phyloP scores from a whole-genome alignment of 2,797 vertebrate species.

The Sandelia bainsii region DNA sequence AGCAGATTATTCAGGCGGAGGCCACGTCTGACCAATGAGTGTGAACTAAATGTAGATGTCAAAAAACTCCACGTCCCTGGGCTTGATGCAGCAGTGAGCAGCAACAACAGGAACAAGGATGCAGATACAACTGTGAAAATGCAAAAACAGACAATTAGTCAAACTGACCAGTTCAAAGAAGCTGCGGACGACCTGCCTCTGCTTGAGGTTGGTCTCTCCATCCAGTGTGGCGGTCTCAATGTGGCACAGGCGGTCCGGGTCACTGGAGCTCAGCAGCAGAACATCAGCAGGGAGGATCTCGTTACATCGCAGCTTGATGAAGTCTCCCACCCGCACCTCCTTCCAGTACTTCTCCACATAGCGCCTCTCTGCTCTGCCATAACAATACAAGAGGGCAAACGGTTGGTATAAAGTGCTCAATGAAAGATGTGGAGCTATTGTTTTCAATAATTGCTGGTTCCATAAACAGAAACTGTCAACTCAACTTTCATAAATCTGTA shows the following conservation, averaged over 20 bases:
- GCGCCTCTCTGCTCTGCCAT: constrained; percentile 86
- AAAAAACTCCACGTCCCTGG: too few species aligned
- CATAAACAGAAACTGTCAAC: constrained; percentile 33
- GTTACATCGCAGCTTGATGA: constrained; percentile 93
- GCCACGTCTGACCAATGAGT: not conserved
- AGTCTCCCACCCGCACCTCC: constrained; percentile 93
- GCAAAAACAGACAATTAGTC: not conserved
- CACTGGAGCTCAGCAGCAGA: constrained; percentile 93
- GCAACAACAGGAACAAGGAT: too few species aligned
- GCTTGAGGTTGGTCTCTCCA: constrained; percentile 97
- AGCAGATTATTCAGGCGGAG: not conserved
- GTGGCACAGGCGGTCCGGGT: constrained; percentile 95
- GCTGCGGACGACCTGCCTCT: constrained; percentile 93
- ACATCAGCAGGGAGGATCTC: constrained; percentile 96
- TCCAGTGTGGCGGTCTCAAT: constrained; percentile 98
- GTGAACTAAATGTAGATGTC: not conserved
- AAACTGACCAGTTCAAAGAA: constrained; percentile 93
- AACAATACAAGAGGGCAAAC: constrained; percentile 23
- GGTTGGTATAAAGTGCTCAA: not conserved
- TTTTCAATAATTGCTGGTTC: constrained; percentile 43
- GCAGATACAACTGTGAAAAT: too few species aligned
- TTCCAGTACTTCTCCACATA: constrained; percentile 95
- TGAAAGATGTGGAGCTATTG: constrained; percentile 27
- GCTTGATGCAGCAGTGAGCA: too few species aligned
- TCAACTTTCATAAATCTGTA: constrained; percentile 30